A percentile compares a stretch with the other conserved stretches of the same genome.
phyloP scores from a whole-genome alignment of 2,113 vertebrate species.

The Crotalus horridus region DNA sequence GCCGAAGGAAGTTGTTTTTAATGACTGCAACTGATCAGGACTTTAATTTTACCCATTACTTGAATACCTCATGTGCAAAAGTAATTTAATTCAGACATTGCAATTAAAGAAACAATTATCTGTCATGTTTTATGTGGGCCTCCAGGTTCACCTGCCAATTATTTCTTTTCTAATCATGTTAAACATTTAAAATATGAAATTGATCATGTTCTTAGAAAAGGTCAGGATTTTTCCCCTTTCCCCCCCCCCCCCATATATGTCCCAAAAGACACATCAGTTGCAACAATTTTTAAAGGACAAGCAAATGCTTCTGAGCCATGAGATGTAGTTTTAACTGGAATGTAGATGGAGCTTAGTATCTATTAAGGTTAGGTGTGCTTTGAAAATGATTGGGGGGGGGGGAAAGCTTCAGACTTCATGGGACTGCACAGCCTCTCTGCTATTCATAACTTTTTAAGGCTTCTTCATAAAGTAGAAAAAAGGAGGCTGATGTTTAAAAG shows the following conservation, averaged over 20 bases:
- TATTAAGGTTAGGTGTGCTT: background rate
- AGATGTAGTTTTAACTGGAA: background rate
- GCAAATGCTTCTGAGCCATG: conserved; percentile 4
- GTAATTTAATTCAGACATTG: conserved; percentile 43
- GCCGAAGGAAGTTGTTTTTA: background rate
- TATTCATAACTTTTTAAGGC: background rate
- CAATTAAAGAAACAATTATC: conserved; percentile 59
- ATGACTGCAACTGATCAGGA: background rate
- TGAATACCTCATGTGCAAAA: conserved; percentile 8
- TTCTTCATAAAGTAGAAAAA: background rate
- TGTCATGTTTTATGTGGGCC: conserved; percentile 43
- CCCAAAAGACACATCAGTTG: background rate
- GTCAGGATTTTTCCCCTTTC: background rate
- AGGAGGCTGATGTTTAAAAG: background rate
- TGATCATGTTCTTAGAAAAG: conserved; percentile 44
- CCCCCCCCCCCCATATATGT: background rate
- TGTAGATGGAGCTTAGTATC: background rate
- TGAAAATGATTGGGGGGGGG: background rate
- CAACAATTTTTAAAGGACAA: conserved; percentile 46
- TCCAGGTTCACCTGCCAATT: conserved; percentile 37
- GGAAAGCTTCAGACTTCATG: background rate
- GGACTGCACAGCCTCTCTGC: background rate
- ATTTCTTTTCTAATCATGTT: conserved; percentile 57
- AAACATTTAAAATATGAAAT: conserved; percentile 53
- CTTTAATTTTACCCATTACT: background rate